Percentiles rank a stretch among this genome's conserved stretches.
phyloP scores from a whole-genome alignment of 1,140 invertebrate genomes.

The Pseudobourletiella spinata region DNA sequence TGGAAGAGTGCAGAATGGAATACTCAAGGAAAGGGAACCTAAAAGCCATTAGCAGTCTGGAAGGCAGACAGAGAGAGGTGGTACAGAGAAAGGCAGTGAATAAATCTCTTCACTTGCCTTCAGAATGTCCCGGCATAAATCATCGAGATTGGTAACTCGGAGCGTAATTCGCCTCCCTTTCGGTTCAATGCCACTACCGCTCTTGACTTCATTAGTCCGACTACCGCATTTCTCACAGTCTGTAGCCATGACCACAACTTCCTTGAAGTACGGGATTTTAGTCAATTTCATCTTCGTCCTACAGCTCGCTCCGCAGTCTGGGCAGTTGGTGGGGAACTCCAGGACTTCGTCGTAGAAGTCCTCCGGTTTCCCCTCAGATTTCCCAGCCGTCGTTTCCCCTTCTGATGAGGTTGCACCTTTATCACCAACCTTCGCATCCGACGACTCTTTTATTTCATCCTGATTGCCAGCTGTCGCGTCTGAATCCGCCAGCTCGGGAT shows the following conservation, averaged over 20 bases:
- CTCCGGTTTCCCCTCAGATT: constrained; percentile 39
- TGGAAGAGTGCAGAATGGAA: too few species aligned
- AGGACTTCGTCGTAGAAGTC: constrained; percentile 70
- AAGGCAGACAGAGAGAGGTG: too few species aligned
- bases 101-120: constrained; percentile 55
- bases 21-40: too few species aligned
- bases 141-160: constrained; percentile 58
- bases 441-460: constrained; percentile 19
- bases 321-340: constrained; percentile 78
- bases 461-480: not conserved
- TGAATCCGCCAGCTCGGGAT: constrained; percentile 32
- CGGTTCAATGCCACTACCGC: constrained; percentile 79
- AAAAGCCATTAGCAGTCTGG: too few species aligned
- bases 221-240: constrained; percentile 82
- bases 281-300: constrained; percentile 95
- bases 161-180: constrained; percentile 72
- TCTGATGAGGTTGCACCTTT: constrained; percentile 7
- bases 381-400: not conserved
- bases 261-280: constrained; percentile 93
- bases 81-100: not conserved
- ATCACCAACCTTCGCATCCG: constrained; percentile 35
- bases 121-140: constrained; percentile 84
- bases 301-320: constrained; percentile 69
- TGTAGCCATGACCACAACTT: constrained; percentile 95
- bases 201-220: constrained; percentile 91